These are phyloP conservation scores for Mamestra configurata DNA, from an alignment of 1,140 invertebrate genomes.

Conservation along the genomic window DNA sequence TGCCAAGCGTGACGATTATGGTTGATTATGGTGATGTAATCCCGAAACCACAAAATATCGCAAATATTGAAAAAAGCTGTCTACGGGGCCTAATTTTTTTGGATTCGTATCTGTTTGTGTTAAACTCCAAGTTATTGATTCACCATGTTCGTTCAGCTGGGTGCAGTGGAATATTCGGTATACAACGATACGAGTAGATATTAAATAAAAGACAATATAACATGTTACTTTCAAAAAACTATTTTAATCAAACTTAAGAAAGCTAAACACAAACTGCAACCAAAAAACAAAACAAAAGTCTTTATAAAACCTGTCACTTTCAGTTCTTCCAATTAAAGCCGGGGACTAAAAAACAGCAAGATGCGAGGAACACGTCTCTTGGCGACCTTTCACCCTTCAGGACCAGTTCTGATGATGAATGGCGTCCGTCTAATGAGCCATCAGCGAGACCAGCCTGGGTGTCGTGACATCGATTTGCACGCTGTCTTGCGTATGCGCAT, in stretches of 20 bases:
- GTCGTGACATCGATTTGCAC: conserved; percentile 53
- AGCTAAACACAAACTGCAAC: background rate
- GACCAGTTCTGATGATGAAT: conserved; percentile 57
- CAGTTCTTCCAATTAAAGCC: conserved; percentile 14
- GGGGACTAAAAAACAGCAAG: background rate
- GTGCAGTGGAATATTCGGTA: too few species aligned
- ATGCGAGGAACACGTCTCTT: conserved; percentile 28
- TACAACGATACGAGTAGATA: too few species aligned
- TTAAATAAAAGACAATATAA: background rate
- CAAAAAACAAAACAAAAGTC: background rate
- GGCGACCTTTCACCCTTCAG: conserved; percentile 36
- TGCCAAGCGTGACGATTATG: too few species aligned
- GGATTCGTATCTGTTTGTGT: too few species aligned
- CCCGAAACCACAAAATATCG: too few species aligned
- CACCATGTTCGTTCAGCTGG: too few species aligned
- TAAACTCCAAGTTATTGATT: too few species aligned
- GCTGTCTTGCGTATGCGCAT: conserved; percentile 51
- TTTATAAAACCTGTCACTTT: background rate
- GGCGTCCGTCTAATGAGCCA: conserved; percentile 56
- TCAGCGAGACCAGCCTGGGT: conserved; percentile 48
- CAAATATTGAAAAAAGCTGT: too few species aligned
- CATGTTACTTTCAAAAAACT: too few species aligned
- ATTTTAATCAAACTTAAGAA: background rate
- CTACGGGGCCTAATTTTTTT: too few species aligned
- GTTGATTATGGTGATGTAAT: too few species aligned